Evolutionary conservation across 2,888 invertebrate species (phyloP), one percentile per base, ranked within the genome.

Genomic region (Phortica magna): DNA sequence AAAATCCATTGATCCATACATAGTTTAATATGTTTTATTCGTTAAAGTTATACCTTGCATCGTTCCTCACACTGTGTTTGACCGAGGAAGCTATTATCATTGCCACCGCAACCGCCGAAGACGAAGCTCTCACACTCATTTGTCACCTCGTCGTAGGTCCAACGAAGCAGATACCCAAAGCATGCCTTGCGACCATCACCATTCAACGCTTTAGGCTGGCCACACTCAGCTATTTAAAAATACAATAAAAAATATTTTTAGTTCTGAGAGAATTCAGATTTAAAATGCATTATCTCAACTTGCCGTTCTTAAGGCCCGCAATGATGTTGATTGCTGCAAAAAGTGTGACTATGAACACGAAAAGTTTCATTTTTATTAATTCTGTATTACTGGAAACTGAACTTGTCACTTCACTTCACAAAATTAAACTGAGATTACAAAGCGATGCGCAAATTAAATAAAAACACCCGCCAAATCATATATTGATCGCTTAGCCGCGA

Each of bases 91-190:
- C 65, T 61, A 55, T 80, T 80, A 39, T 9, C 53, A 43, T 74
- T 78, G 12, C 75, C 79, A 14, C 65, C 65, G 43, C 79, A 78
- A 22, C 79, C 79, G 7, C 75, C 59, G 70, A 76, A 80, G 9
- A 57, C 41, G 55, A 79, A 79, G 19, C 73, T 41, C n/a, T 55
- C 72, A 41, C 78, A 79, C 59, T 41, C 76, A 74, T 61, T 43
- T 10, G 17, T 76, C 72, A 6, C 53, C 43, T 1, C 9, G 19
- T 55, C n/a, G 7, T 48, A 71, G 2, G 19, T 14, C 70, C 70
- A 71, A 14, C 17, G 19, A 4, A 14, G 55, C 39, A 17, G 19
- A 61, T 22, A 61, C 17, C 59, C 59, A 61, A 61, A 61, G 22
- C 59, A 61, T 5, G 59, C 22, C 14, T 19, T 61, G 10, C 22